Base-by-base conservation (phyloP, 2,797 vertebrate genomes). In the Pseudocheirus occidentalis region DNA sequence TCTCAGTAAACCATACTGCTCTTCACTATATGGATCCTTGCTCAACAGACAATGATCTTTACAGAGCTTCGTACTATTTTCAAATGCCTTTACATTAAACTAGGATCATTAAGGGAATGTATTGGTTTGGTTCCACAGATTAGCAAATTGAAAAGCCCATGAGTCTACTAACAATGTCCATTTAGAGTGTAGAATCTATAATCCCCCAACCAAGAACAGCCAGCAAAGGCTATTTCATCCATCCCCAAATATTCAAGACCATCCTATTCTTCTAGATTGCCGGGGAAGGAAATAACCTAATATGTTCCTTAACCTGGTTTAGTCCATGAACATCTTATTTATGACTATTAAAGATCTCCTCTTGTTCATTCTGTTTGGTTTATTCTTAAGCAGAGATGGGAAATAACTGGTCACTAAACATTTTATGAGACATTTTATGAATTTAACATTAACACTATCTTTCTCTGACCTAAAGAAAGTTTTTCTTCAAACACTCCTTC, bases 71-170 rank as follows among this genome's bases (percentile, higher is more conserved):
- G 62, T 58, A 57, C 95, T 55, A 55, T 95, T 96, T 95, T 95
- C 92, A 66, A 92, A 96, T 93, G 96, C 40, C 93, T 62, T 96
- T 55, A n/a, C 11, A 52, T 93, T 92, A 96, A 97, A 97, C 92
- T 96, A 95, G 97, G 95, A 89, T 50, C 90, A 62, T 93, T 96
- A 90, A 14, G 94, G 53, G 73, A 52, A 81, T 93, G 90, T 93
- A 53, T 95, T 95, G 95, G 95, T 95, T 94, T 94, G 90, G 93
- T 55, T 55, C 56, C 96, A 89, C 96, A 96, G 97, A 97, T 97
- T 93, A 91, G 92, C 11, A 73, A 90, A 46, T 50, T 91, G 90
- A 96, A 91, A 40, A 95, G 59, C 93, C 92, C 28, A 0, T 0
- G 55, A 95, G 91, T 28, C 87, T 56, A 29, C 95, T 52, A 93